A percentile compares a stretch with the other conserved stretches of the same genome.
Conservation (phyloP, 2,113 vertebrate species). For the Hydrochoerus hydrochaeris region DNA sequence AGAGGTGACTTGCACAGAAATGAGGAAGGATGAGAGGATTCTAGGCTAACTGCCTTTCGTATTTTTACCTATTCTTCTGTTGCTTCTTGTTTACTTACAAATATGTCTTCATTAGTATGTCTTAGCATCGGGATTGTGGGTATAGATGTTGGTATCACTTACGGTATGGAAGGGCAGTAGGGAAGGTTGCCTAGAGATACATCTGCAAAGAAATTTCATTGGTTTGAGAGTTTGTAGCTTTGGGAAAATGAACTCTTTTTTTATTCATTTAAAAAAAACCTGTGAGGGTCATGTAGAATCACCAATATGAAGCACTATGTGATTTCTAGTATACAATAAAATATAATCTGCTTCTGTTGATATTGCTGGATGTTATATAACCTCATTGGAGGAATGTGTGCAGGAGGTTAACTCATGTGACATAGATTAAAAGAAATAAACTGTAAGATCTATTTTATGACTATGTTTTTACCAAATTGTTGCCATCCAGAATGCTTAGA, state of each 20-base stretch:
- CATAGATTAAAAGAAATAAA: background rate
- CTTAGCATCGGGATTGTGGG: background rate
- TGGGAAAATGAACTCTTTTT: background rate
- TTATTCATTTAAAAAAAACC: background rate
- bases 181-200: background rate
- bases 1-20: background rate
- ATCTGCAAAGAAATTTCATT: background rate
- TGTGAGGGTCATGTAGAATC: background rate
- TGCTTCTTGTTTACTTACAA: background rate
- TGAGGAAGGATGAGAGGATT: background rate
- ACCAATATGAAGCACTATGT: rapidly evolving
- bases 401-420: background rate
- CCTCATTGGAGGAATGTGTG: background rate
- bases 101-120: constrained; percentile 13
- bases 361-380: background rate
- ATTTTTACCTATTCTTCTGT: background rate
- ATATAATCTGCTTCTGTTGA: background rate
- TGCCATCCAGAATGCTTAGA: background rate
- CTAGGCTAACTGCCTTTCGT: background rate
- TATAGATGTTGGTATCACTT: background rate
- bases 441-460: background rate
- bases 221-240: background rate
- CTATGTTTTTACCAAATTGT: background rate
- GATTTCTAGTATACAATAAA: background rate
- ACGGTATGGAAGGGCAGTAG: rapidly evolving